These are phyloP conservation scores for Sebastes trivittatus DNA, from an alignment of 2,797 vertebrate species.

Conservation along the genomic window DNA sequence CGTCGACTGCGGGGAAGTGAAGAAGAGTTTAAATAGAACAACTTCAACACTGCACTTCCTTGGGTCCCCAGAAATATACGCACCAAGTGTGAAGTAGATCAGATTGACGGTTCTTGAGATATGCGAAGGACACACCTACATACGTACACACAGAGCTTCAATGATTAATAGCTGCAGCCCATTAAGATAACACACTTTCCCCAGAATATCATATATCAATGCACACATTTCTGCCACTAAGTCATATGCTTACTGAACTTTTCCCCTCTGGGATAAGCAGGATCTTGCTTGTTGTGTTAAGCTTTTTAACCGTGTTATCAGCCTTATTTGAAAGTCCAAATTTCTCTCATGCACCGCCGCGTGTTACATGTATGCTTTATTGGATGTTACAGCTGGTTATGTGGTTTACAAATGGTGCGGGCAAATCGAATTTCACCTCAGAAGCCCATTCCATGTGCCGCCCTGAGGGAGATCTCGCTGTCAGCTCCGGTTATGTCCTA, in stretches of 20 bases:
- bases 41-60: too few relatives aligned
- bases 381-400: neutral
- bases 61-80: too few relatives aligned
- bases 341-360: fast-evolving
- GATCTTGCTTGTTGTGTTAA: neutral
- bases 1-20: too few relatives aligned
- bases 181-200: too few relatives aligned
- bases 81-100: too few relatives aligned
- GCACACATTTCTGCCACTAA: too few relatives aligned
- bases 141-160: too few relatives aligned
- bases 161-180: too few relatives aligned
- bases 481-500: constrained; percentile 2
- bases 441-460: neutral
- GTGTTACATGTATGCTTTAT: neutral
- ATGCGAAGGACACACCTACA: too few relatives aligned
- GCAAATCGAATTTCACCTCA: constrained; percentile 19
- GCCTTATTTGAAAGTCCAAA: neutral
- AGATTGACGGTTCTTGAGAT: too few relatives aligned
- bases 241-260: neutral
- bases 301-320: neutral
- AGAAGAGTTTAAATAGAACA: too few relatives aligned
- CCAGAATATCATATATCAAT: too few relatives aligned
- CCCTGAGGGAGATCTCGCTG: constrained; percentile 23
- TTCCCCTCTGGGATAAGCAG: neutral
- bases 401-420: constrained; percentile 1